These are phyloP conservation scores for Conomelus anceps DNA, from an alignment of 2,888 invertebrate genomes.

Conservation along the genomic window DNA sequence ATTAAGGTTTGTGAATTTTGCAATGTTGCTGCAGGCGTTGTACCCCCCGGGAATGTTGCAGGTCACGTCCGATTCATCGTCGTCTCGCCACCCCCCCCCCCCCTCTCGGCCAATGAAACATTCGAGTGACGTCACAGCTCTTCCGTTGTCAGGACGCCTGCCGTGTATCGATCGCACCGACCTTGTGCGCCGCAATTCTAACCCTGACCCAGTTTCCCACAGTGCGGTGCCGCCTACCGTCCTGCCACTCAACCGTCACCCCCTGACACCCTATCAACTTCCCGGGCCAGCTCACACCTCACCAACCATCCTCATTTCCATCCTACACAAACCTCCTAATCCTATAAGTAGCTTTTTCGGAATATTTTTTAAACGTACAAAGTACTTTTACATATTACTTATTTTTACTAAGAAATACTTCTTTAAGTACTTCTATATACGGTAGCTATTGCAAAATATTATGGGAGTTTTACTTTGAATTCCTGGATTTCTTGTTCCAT, in stretches of 20 bases:
- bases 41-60: not conserved
- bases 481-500: too few relatives aligned
- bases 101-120: not conserved
- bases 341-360: not conserved
- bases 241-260: not conserved
- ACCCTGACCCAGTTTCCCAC: not conserved
- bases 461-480: too few relatives aligned
- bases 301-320: not conserved
- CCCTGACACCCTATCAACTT: not conserved
- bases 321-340: not conserved
- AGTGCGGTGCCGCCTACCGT: not conserved
- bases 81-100: not conserved
- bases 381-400: too few relatives aligned
- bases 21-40: not conserved
- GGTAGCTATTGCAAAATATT: too few relatives aligned
- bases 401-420: not conserved
- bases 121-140: not conserved
- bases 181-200: not conserved
- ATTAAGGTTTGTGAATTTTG: not conserved
- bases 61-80: not conserved
- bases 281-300: not conserved
- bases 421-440: too few relatives aligned
- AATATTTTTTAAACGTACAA: not conserved
- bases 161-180: not conserved
- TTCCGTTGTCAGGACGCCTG: not conserved